These are phyloP conservation scores for Crepidodera aurea DNA, from an alignment of 2,888 invertebrate species.

Conservation along the genomic window DNA sequence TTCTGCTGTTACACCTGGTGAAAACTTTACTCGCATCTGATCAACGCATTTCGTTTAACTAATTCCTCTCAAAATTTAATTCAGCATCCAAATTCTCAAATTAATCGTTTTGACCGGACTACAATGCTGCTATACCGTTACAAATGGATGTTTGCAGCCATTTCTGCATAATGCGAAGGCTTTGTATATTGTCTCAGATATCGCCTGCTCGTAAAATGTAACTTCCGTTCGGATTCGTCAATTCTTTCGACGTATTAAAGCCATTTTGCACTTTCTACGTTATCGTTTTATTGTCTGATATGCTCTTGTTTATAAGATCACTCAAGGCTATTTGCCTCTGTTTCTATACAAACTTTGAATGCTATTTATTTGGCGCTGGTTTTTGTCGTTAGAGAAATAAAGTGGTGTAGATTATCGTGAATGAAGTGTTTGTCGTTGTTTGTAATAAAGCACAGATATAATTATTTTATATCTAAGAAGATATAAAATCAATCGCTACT, in stretches of 20 bases:
- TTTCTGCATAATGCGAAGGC: slow-evolving; percentile 28
- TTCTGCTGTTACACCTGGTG: no score
- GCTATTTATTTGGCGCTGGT: background rate
- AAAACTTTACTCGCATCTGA: no score
- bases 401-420: no score
- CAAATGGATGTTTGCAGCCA: slow-evolving; percentile 26
- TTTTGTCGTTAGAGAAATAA: no score
- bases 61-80: no score
- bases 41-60: no score
- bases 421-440: no score
- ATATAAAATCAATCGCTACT: no score
- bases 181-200: slow-evolving; percentile 29
- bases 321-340: no score
- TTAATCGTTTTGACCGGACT: background rate
- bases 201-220: slow-evolving; percentile 27
- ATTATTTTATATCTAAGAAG: no score
- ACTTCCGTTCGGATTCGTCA: slow-evolving; percentile 29
- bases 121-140: slow-evolving; percentile 4
- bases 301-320: background rate
- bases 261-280: slow-evolving; percentile 18
- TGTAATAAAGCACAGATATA: no score
- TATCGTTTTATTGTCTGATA: slow-evolving; percentile 10
- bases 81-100: no score
- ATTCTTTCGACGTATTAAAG: slow-evolving; percentile 27
- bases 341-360: background rate